phyloP scores from a whole-genome alignment of 2,797 vertebrate species.

The Odontamblyopus rebecca region DNA sequence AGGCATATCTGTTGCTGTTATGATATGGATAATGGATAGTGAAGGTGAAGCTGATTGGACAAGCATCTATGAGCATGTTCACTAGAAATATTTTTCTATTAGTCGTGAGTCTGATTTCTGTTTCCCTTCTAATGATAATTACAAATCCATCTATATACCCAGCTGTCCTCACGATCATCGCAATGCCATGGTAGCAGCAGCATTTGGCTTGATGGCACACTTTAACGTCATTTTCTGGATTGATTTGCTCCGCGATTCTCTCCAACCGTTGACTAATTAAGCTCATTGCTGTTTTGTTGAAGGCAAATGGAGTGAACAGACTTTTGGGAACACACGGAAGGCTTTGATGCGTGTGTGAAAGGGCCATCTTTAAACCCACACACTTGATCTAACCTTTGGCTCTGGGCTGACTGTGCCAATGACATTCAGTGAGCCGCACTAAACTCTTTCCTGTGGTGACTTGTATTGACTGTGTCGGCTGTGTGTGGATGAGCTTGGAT shows the following conservation, averaged over 20 bases:
- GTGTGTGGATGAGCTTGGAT: slow-evolving; percentile 10
- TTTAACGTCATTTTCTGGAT: slow-evolving; percentile 22
- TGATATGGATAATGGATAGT: background rate
- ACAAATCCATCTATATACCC: slow-evolving; percentile 12
- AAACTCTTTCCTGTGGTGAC: slow-evolving; percentile 17
- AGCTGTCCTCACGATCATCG: slow-evolving; percentile 34
- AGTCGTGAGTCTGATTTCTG: slow-evolving; percentile 36
- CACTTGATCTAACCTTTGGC: slow-evolving; percentile 42
- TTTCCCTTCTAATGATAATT: slow-evolving; percentile 40
- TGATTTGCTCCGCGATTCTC: slow-evolving; percentile 15
- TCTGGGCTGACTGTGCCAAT: slow-evolving; percentile 26
- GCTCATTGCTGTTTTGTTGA: background rate
- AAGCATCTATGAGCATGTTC: background rate
- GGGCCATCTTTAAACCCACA: slow-evolving; percentile 53
- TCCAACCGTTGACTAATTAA: slow-evolving; percentile 13
- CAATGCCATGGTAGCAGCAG: slow-evolving; percentile 10
- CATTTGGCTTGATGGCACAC: background rate
- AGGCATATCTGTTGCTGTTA: too few species aligned
- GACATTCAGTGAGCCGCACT: slow-evolving; percentile 29
- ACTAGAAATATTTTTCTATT: background rate
- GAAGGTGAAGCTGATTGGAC: background rate
- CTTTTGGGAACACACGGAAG: slow-evolving; percentile 2
- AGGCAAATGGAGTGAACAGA: slow-evolving; percentile 6
- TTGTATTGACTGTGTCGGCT: slow-evolving; percentile 24
- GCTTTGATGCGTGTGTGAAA: slow-evolving; percentile 43